phyloP scores from a whole-genome alignment of 2,797 vertebrate species.

The Leontopithecus rosalia region DNA sequence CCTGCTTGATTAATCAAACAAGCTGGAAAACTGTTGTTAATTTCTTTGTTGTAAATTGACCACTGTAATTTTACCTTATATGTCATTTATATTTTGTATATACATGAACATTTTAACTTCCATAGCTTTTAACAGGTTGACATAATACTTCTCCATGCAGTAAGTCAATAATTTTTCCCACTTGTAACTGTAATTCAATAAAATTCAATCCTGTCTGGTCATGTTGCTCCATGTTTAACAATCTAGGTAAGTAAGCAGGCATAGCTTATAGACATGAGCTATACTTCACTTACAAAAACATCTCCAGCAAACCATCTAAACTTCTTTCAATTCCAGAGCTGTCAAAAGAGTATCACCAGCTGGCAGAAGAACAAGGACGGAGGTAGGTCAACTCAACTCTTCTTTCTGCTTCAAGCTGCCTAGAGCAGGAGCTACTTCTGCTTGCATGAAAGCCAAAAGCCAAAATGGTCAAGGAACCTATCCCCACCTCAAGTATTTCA shows the following conservation, averaged over 20 bases:
- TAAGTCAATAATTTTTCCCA: constrained; percentile 59
- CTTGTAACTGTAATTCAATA: constrained; percentile 78
- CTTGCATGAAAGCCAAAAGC: neutral
- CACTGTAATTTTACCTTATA: constrained; percentile 22
- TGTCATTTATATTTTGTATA: constrained; percentile 67
- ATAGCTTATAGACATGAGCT: neutral
- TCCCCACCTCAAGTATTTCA: neutral
- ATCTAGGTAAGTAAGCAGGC: neutral
- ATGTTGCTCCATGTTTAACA: constrained; percentile 14
- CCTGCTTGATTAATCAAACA: constrained; percentile 42
- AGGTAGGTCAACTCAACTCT: neutral
- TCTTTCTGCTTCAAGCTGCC: neutral
- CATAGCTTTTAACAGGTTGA: constrained; percentile 23
- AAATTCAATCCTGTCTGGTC: constrained; percentile 64
- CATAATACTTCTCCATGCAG: neutral
- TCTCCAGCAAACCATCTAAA: neutral
- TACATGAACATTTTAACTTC: constrained; percentile 26
- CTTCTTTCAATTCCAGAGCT: neutral
- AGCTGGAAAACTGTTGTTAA: neutral
- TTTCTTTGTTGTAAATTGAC: constrained; percentile 33
- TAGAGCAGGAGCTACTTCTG: neutral
- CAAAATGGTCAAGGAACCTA: neutral
- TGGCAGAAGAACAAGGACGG: neutral
- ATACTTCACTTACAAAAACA: neutral
- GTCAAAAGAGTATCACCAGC: neutral